Evolutionary conservation across 2,797 vertebrate species (phyloP), one percentile per base, ranked within the genome.

Genomic region (Darevskia nairensis): DNA sequence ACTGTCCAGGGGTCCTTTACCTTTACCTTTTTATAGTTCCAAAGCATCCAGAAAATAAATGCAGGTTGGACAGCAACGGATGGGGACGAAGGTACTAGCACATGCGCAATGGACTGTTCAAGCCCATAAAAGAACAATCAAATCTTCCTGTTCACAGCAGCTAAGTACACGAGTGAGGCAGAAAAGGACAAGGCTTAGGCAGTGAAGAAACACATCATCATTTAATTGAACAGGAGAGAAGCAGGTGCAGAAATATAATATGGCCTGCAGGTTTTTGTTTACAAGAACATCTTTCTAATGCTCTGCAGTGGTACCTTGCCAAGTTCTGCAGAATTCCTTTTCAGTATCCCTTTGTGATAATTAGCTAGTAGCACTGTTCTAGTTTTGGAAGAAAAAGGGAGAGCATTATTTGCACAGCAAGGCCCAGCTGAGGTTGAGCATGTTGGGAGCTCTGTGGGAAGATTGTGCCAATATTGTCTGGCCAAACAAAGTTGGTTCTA

Each of bases 211-310:
- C 29, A 6, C 19, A 4, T 80, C 1, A 2, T 84, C 86, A 86
- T 50, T 69, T 92, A 89, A 93, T 27, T 83, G 88, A 91, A 72
- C 88, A 72, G 86, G 32, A 85, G 25, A 94, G 88, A 91, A 92
- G 89, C 90, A 94, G 91, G 92, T 95, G 92, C 93, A 92, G 90
- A 64, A 93, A 80, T 81, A 46, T 1, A 91, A 86, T 86, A 84
- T 10, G 68, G 84, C 88, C 91, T 92, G 91, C 90, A 93, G 93
- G 46, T 44, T 90, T 93, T 84, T 86, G 85, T 82, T 92, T 92
- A 89, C 88, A 88, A 88, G 89, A 89, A 89, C 89, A 89, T 92
- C 92, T 74, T 94, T 93, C 80, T 92, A 89, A 66, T 91, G 81
- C 76, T 88, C 86, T 89, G 75, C 88, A 88, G 87, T 81, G 86